Percentiles rank a stretch among this genome's conserved stretches.
These are phyloP conservation scores for Andrena cerasifolii DNA, from an alignment of 1,140 invertebrate species.

Conservation along the genomic window DNA sequence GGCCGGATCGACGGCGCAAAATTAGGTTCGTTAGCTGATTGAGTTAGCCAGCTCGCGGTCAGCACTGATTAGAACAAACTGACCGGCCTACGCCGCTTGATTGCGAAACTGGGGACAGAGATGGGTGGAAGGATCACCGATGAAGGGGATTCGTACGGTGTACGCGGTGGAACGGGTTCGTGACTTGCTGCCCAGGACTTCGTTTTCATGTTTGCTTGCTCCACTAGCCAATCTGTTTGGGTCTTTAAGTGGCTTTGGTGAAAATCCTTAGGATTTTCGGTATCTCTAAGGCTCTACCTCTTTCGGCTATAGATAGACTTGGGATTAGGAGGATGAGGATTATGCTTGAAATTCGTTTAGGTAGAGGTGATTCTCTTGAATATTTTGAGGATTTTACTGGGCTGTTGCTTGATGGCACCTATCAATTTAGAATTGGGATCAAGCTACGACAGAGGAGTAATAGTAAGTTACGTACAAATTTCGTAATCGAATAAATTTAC, in stretches of 20 bases:
- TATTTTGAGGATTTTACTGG: no score
- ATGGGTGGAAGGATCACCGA: slow-evolving; percentile 12
- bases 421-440: no score
- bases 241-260: background rate
- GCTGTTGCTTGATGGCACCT: no score
- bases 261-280: slow-evolving; percentile 21
- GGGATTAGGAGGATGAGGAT: background rate
- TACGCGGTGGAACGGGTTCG: slow-evolving; percentile 4
- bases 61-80: slow-evolving; percentile 82
- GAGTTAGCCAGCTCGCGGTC: slow-evolving; percentile 78
- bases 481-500: background rate
- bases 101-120: slow-evolving; percentile 72
- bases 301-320: slow-evolving; percentile 23
- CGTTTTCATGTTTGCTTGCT: background rate
- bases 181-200: background rate
- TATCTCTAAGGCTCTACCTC: slow-evolving; percentile 25
- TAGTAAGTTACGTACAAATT: background rate
- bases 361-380: no score
- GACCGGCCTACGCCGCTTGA: slow-evolving; percentile 79
- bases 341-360: no score
- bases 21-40: slow-evolving; percentile 80
- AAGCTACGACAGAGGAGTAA: no score
- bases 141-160: background rate
- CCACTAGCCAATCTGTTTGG: background rate
- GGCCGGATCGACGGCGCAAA: slow-evolving; percentile 70